A percentile compares a stretch with the other conserved stretches of the same genome.
These are phyloP conservation scores for Linnaemya tessellans DNA, from an alignment of 2,888 invertebrate species.

Conservation along the genomic window DNA sequence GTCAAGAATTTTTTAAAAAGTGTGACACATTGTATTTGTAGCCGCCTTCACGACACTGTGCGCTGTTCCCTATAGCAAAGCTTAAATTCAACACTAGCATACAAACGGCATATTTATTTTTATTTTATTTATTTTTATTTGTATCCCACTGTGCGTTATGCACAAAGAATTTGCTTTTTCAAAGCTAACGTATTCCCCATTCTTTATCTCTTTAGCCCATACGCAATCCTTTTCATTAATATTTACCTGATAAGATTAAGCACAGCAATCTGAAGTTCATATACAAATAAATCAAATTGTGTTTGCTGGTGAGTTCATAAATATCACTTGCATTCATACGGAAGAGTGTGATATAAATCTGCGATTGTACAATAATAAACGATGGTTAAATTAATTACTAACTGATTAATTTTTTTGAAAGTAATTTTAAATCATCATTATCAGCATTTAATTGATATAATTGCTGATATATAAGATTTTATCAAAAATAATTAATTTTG, in stretches of 20 bases:
- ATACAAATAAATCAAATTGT: constrained; percentile 23
- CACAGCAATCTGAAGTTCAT: constrained; percentile 18
- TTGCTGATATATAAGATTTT: background rate
- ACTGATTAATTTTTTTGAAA: background rate
- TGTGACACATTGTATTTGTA: too few relatives aligned
- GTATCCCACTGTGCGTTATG: too few relatives aligned
- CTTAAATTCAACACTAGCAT: too few relatives aligned
- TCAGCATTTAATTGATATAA: background rate
- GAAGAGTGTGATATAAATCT: background rate
- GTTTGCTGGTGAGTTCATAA: constrained; percentile 5
- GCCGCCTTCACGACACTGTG: too few relatives aligned
- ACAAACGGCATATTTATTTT: too few relatives aligned
- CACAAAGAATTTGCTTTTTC: background rate
- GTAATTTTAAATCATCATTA: background rate
- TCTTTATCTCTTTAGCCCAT: background rate
- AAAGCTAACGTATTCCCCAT: background rate
- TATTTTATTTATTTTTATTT: too few relatives aligned
- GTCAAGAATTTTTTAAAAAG: too few relatives aligned
- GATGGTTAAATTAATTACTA: background rate
- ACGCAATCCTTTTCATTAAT: background rate
- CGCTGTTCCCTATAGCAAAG: too few relatives aligned
- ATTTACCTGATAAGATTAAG: constrained; percentile 32
- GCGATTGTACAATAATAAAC: constrained; percentile 10
- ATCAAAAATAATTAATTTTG: background rate
- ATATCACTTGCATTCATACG: background rate